Percentiles rank a stretch among this genome's conserved stretches.
Evolutionary conservation across 2,113 vertebrate species (phyloP).

Genomic region (Girardinichthys multiradiatus): DNA sequence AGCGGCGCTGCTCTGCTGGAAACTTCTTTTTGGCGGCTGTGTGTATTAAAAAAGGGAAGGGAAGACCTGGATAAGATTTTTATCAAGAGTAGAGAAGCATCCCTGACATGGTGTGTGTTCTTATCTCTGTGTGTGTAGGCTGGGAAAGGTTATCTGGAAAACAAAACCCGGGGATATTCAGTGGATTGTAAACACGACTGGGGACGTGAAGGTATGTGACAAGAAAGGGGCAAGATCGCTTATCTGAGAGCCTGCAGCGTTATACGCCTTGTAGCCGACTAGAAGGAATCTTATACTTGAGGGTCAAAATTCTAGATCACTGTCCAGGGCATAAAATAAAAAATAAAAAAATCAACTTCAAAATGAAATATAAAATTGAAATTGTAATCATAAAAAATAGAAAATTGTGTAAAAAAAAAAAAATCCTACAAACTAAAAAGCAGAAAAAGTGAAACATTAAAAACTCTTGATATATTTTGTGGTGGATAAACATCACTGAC

Average conservation of each 20-base stretch:
- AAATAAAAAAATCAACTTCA: not conserved
- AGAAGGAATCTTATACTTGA: not conserved
- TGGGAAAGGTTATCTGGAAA: not conserved
- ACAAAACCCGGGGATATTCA: slow-evolving; percentile 8
- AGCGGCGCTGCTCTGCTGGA: not conserved
- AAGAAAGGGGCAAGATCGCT: slow-evolving; percentile 41
- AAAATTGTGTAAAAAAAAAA: slow-evolving; percentile 1
- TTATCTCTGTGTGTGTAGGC: not conserved
- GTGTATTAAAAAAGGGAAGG: slow-evolving; percentile 27
- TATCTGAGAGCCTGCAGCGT: slow-evolving; percentile 73
- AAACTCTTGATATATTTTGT: no score
- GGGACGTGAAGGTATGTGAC: slow-evolving; percentile 31
- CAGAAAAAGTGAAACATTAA: not conserved
- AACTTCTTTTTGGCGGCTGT: not conserved
- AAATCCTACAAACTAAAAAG: not conserved
- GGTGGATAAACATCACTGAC: slow-evolving; percentile 21
- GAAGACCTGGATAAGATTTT: not conserved
- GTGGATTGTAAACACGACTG: slow-evolving; percentile 1
- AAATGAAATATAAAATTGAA: no score
- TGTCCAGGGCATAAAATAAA: not conserved
- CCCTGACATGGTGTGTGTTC: not conserved
- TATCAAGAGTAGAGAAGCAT: not conserved
- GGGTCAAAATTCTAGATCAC: not conserved
- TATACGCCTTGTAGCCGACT: slow-evolving; percentile 12
- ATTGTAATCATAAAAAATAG: not conserved